Evolutionary conservation across 2,888 invertebrate genomes (phyloP), one percentile per base, ranked within the genome.

Genomic region (Volucella zonaria): DNA sequence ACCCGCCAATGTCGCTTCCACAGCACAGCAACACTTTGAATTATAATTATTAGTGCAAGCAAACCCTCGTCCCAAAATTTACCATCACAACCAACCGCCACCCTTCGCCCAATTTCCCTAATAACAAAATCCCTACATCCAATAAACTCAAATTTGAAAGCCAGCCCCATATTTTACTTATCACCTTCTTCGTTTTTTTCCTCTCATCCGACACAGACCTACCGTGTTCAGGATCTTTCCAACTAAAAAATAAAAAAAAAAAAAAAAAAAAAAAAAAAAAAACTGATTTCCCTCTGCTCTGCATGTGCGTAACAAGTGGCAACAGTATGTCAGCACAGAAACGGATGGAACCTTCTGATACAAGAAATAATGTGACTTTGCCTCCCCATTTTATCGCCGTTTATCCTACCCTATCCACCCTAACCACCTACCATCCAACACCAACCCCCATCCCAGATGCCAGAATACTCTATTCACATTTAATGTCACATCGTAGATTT

Each of bases 121-220:
- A 85, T 85, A 85, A 80, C 80, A 85, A 85, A 85, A 85, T 85
- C 83, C 83, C 80, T 76, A 85, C 80, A 85, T 85, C 83, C 83
- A 85, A 80, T 85, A 85, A 85, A 85, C 83, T 80, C 76, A 80
- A 85, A 85, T 85, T 85, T 85, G 83, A 85, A 85, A 85, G 83
- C 80, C 83, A 76, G 83, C 80, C 83, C 83, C 80, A 85, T 85
- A 85, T 85, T 80, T 85, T 80, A 85, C 83, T 80, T 85, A 85
- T 80, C 83, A 85, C 83, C 83, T 80, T 73, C 76, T 58, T 56
- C 71, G 71, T 52, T 68, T 43, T 40, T 59, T 8, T 12, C 23
- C 38, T 9, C 42, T 18, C 3, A 11, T 12, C 51, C 59, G 2
- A 42, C 15, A 31, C 18, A 11, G 15, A 58, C 38, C 31, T 6